Percentiles rank a stretch among this genome's conserved stretches.
Evolutionary conservation across 92 coral and sea anemone genomes (phyloP).

Genomic region (Phenganax marumi): DNA sequence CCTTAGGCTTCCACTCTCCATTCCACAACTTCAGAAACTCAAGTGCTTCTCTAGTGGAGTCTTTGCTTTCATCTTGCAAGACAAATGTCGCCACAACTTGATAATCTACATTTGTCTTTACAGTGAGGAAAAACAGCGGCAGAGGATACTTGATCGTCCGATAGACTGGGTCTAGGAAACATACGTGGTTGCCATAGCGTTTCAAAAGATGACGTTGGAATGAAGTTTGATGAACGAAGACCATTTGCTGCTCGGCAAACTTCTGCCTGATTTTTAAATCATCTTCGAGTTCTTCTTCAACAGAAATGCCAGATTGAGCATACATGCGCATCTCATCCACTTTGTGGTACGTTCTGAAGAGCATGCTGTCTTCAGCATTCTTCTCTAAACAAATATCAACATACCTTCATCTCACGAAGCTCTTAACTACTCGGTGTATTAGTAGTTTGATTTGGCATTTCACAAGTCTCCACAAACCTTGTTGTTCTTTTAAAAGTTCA

Average conservation of each 20-base stretch:
- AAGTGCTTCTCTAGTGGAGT: slow-evolving; percentile 30
- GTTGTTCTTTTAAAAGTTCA: slow-evolving; percentile 29
- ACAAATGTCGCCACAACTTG: slow-evolving; percentile 31
- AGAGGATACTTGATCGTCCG: slow-evolving; percentile 31
- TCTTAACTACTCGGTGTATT: not conserved
- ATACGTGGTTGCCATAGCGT: slow-evolving; percentile 35
- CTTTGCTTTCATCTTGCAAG: slow-evolving; percentile 38
- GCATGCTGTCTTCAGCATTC: slow-evolving; percentile 15
- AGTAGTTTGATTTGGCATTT: not conserved
- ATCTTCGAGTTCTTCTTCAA: slow-evolving; percentile 40
- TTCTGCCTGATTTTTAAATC: slow-evolving; percentile 34
- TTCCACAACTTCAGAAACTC: slow-evolving; percentile 30
- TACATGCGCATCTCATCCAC: slow-evolving; percentile 31
- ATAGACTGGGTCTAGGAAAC: slow-evolving; percentile 40
- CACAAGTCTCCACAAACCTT: not conserved
- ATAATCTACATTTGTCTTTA: slow-evolving; percentile 39
- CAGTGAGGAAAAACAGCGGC: slow-evolving; percentile 33
- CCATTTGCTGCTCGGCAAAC: slow-evolving; percentile 33
- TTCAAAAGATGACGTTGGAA: slow-evolving; percentile 29
- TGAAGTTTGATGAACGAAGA: slow-evolving; percentile 40
- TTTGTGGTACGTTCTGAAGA: slow-evolving; percentile 11
- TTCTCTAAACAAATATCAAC: slow-evolving; percentile 8
- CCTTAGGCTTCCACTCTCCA: slow-evolving; percentile 38
- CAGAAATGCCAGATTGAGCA: slow-evolving; percentile 32
- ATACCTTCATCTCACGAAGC: not conserved